These are phyloP conservation scores for Alectoris magna DNA, from an alignment of 2,797 vertebrate species.

Conservation along the genomic window DNA sequence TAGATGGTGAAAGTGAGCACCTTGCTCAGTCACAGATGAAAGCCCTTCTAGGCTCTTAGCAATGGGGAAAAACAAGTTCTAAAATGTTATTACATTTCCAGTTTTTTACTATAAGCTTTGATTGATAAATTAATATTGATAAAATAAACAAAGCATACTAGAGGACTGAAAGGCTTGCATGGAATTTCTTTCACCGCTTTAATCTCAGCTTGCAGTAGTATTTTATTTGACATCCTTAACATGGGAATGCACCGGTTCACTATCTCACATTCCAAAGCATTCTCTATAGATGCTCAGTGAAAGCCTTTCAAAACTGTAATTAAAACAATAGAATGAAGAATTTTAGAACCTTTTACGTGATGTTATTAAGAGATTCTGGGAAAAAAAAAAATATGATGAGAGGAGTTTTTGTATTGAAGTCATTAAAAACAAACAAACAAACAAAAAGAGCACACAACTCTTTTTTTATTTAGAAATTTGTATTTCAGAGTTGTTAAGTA, in stretches of 20 bases:
- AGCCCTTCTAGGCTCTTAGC: not conserved
- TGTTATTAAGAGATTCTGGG: not conserved
- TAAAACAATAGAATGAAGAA: not conserved
- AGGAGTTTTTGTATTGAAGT: not conserved
- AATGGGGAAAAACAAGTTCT: not conserved
- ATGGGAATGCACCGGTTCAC: not conserved
- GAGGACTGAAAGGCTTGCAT: not conserved
- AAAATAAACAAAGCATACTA: constrained; percentile 10
- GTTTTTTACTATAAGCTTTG: not conserved
- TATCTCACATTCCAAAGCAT: not conserved
- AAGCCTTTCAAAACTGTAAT: not conserved
- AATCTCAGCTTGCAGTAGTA: not conserved
- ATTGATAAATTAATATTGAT: not conserved
- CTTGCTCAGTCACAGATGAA: not conserved
- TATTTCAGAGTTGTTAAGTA: not conserved
- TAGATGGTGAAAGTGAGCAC: not conserved
- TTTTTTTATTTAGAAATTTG: not conserved
- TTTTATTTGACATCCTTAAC: not conserved
- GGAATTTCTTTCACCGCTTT: constrained; percentile 19
- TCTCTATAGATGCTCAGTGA: not conserved
- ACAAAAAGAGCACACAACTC: no score
- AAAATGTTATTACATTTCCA: not conserved
- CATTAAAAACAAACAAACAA: not conserved
- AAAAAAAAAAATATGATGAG: not conserved
- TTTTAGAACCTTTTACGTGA: not conserved